These are phyloP conservation scores for Steinernema carpocapsae DNA, from an alignment of 2,888 invertebrate genomes.

Conservation along the genomic window DNA sequence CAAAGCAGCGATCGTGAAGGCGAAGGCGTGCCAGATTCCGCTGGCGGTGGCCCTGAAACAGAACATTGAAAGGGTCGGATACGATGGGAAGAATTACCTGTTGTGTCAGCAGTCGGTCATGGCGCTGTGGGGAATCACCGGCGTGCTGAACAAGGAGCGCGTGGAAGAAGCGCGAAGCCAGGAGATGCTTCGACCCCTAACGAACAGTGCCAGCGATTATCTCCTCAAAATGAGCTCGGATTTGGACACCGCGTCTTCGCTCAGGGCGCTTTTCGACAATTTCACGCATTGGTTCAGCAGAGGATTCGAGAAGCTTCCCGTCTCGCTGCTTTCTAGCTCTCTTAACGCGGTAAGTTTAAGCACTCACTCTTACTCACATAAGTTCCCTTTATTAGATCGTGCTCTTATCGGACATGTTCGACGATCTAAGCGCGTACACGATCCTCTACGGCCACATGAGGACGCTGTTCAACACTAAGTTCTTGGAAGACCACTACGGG, in stretches of 20 bases:
- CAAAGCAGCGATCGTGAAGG: constrained; percentile 39
- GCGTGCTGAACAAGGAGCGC: constrained; percentile 47
- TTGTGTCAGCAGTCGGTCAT: constrained; percentile 57
- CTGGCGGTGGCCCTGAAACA: constrained; percentile 38
- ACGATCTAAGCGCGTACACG: constrained; percentile 56
- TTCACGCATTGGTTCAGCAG: constrained; percentile 65
- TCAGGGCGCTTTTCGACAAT: constrained; percentile 63
- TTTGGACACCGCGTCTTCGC: constrained; percentile 61
- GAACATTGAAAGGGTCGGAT: constrained; percentile 44
- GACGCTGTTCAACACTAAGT: constrained; percentile 35
- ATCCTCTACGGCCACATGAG: constrained; percentile 51
- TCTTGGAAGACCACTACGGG: constrained; percentile 44
- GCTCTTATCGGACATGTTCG: constrained; percentile 62
- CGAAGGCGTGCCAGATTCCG: not conserved
- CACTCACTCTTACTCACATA: not conserved
- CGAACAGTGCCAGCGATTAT: constrained; percentile 43
- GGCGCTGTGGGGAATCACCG: constrained; percentile 59
- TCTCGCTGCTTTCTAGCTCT: constrained; percentile 51
- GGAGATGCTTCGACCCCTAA: constrained; percentile 4
- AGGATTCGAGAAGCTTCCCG: constrained; percentile 55
- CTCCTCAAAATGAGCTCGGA: constrained; percentile 53
- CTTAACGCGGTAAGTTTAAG: constrained; percentile 51
- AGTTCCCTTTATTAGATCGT: constrained; percentile 41
- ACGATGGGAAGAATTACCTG: constrained; percentile 44
- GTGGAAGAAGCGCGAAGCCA: not conserved